A percentile compares a stretch with the other conserved stretches of the same genome.
phyloP scores from a whole-genome alignment of 2,113 vertebrate genomes.

The Toxotes chatareus region DNA sequence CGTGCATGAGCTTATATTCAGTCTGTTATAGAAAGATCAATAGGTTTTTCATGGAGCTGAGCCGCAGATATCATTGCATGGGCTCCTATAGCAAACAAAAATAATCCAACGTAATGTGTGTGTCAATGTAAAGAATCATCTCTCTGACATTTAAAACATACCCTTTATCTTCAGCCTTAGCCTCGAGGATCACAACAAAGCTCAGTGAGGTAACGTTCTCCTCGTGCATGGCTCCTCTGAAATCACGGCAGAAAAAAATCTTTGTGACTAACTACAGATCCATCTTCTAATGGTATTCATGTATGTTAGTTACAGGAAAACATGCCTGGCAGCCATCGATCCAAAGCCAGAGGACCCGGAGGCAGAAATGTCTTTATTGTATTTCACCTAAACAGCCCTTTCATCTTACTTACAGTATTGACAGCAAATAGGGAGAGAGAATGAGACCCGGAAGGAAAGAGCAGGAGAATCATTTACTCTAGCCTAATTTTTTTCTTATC shows the following conservation, averaged over 20 bases:
- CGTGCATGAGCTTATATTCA: conserved; percentile 18
- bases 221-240: conserved; percentile 38
- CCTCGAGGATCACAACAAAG: not conserved
- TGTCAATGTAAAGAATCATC: conserved; percentile 20
- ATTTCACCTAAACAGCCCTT: conserved; percentile 81
- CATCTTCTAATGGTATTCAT: conserved; percentile 67
- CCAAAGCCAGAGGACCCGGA: conserved; percentile 54
- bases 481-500: conserved; percentile 45
- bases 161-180: conserved; percentile 23
- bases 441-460: conserved; percentile 29
- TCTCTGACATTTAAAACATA: conserved; percentile 33
- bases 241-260: conserved; percentile 55
- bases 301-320: conserved; percentile 80
- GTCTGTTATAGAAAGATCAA: conserved; percentile 38
- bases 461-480: conserved; percentile 35
- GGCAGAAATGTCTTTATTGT: conserved; percentile 82
- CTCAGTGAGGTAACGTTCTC: conserved; percentile 12
- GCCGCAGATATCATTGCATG: not conserved
- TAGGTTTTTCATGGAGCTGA: conserved; percentile 10
- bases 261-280: conserved; percentile 62
- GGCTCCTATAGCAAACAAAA: conserved; percentile 29
- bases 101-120: conserved; percentile 23
- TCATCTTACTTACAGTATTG: conserved; percentile 80
- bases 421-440: conserved; percentile 51
- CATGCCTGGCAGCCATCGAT: conserved; percentile 77